Evolutionary conservation across 1,140 invertebrate species (phyloP).

Genomic region (Drosophila insularis): DNA sequence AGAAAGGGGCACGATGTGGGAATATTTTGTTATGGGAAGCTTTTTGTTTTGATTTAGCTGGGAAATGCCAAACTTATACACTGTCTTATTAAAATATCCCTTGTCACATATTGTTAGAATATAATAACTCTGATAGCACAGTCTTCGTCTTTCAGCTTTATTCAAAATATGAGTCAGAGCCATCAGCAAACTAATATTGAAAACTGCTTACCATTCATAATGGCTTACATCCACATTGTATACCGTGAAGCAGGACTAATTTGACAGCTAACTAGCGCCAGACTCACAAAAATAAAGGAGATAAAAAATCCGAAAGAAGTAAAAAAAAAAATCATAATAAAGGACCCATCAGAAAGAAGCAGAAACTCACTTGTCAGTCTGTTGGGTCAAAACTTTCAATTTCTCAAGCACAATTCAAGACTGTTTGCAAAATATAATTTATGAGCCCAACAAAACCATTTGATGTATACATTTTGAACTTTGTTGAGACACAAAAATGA

Average conservation of each 20-base stretch:
- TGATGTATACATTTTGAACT: conserved; percentile 77
- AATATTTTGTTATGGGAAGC: background rate
- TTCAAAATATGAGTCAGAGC: too few relatives aligned
- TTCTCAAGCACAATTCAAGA: conserved; percentile 39
- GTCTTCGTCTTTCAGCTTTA: too few relatives aligned
- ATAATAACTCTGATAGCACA: too few relatives aligned
- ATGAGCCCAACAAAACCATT: conserved; percentile 62
- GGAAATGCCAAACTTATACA: too few relatives aligned
- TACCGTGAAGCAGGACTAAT: conserved; percentile 73
- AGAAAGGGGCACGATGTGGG: background rate
- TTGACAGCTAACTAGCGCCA: conserved; percentile 75
- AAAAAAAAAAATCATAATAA: conserved; percentile 6
- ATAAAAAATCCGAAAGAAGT: background rate
- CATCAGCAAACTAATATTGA: background rate
- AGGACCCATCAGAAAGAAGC: conserved; percentile 18
- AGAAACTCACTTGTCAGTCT: conserved; percentile 62
- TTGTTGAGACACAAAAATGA: conserved; percentile 78
- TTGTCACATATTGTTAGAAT: too few relatives aligned
- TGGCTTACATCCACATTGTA: conserved; percentile 18
- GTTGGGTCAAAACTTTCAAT: conserved; percentile 57
- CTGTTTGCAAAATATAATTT: conserved; percentile 67
- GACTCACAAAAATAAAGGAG: conserved; percentile 21
- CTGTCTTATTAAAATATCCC: too few relatives aligned
- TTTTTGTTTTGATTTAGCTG: background rate
- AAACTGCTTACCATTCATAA: background rate